Evolutionary conservation across 2,888 invertebrate species (phyloP).

Genomic region (Hemistola chrysoprasaria): DNA sequence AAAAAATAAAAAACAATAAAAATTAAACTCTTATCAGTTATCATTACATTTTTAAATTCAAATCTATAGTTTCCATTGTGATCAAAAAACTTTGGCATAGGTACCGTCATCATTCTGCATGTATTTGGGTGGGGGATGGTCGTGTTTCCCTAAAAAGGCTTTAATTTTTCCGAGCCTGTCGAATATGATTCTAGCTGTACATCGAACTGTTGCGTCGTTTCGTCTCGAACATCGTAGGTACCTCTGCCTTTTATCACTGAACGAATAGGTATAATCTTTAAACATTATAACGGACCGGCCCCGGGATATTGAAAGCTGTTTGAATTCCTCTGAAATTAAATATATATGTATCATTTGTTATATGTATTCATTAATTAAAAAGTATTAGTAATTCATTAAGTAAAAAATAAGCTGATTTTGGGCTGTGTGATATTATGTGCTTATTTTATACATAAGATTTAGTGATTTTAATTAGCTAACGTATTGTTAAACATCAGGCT

Average conservation of each 20-base stretch:
- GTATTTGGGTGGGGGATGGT: constrained; percentile 19
- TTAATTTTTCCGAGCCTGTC: constrained; percentile 21
- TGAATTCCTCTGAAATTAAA: constrained; percentile 6
- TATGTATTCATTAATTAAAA: no score
- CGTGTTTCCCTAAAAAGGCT: background rate
- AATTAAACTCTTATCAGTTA: no score
- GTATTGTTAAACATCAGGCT: no score
- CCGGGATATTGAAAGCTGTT: constrained; percentile 11
- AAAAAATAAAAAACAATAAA: no score
- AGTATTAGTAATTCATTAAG: no score
- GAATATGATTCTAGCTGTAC: constrained; percentile 32
- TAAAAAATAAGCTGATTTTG: no score
- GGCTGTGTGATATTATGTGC: no score
- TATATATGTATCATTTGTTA: no score
- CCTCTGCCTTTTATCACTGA: constrained; percentile 16
- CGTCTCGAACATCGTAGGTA: constrained; percentile 26
- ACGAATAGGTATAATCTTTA: constrained; percentile 22
- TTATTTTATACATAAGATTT: no score
- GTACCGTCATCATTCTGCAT: constrained; percentile 1
- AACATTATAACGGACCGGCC: constrained; percentile 27
- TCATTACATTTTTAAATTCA: no score
- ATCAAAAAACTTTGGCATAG: constrained; percentile 12
- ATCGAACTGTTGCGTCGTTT: constrained; percentile 12
- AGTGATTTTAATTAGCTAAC: no score
- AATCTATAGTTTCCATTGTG: no score